A percentile compares a stretch with the other conserved stretches of the same genome.
These are phyloP conservation scores for Otus sunia DNA, from an alignment of 2,113 vertebrate genomes.

Conservation along the genomic window DNA sequence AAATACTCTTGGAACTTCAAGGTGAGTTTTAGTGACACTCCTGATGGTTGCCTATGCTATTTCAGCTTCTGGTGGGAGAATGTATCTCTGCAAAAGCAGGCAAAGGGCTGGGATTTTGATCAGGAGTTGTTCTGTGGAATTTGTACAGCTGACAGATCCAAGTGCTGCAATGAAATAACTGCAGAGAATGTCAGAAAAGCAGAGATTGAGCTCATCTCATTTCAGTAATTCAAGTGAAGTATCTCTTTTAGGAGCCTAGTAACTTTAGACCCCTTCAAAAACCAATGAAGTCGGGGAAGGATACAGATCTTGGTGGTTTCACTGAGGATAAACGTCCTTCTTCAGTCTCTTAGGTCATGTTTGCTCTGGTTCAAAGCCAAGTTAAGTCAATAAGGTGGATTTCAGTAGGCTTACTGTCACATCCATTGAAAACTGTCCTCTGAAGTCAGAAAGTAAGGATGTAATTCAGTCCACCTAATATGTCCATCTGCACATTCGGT, in stretches of 20 bases:
- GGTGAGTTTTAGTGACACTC: not conserved
- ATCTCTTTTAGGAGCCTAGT: not conserved
- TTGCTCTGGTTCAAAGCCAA: not conserved
- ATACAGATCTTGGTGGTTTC: not conserved
- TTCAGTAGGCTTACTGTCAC: not conserved
- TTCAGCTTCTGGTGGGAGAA: not conserved
- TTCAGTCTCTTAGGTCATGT: not conserved
- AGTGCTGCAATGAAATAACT: not conserved
- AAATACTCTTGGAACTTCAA: not conserved
- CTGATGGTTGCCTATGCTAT: not conserved
- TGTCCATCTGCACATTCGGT: not conserved
- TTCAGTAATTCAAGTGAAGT: not conserved
- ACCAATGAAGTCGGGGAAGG: not conserved
- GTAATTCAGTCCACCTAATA: not conserved
- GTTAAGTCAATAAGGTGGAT: not conserved
- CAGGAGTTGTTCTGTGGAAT: not conserved
- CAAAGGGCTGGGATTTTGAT: not conserved
- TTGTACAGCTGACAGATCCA: not conserved
- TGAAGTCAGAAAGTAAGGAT: not conserved
- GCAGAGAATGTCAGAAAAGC: not conserved
- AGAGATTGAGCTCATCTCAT: not conserved
- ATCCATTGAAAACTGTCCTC: not conserved
- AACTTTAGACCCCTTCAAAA: not conserved
- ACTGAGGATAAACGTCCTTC: not conserved
- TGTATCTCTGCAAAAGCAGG: not conserved